Evolutionary conservation across 2,113 vertebrate genomes (phyloP), one percentile per base, ranked within the genome.

Genomic region (Psittacara wagleri): DNA sequence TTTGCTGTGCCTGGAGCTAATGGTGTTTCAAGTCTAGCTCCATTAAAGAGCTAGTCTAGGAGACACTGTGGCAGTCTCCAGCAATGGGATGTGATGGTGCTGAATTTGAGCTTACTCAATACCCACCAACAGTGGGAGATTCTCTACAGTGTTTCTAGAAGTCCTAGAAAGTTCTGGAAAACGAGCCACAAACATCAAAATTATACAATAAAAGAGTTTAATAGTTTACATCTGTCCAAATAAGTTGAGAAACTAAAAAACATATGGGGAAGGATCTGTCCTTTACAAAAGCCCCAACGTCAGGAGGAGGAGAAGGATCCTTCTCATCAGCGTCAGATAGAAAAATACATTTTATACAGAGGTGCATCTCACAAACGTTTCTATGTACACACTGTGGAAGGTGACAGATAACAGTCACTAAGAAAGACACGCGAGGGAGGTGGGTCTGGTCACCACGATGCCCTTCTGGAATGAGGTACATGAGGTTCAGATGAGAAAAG

Each of bases 41-140:
- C 83, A 5, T 5, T 5, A 54, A 28, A 4, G n/a, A 37, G 28
- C 37, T 4, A 1, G 49, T 49, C 64, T 2, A 25, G 80, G 41
- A 49, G 67, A 75, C 22, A 2, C 67, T 14, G 7, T 0, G 0
- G 75, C 63, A 64, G 61, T 0, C 4, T 1, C 57, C 7, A 33
- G 82, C 75, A 7, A 59, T 1, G 23, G 19, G 62, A 46, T 59
- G 33, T 9, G 13, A 59, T 10, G 13, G 57, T 35, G 33, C 33
- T 35, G 57, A 35, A 35, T 35, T 7, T n/a, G 57, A 59, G 57
- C 33, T 59, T 59, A n/a, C 57, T 59, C 57, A 59, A 24, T 16
- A 59, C 1, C 74, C 82, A 54, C 6, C 44, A 5, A 4, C 7
- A 4, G 9, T 1, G 23, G 19, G 62, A 46, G n/a, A 51, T 23